A percentile compares a stretch with the other conserved stretches of the same genome.
phyloP scores from a whole-genome alignment of 2,888 invertebrate genomes.

The Limnephilus marmoratus region DNA sequence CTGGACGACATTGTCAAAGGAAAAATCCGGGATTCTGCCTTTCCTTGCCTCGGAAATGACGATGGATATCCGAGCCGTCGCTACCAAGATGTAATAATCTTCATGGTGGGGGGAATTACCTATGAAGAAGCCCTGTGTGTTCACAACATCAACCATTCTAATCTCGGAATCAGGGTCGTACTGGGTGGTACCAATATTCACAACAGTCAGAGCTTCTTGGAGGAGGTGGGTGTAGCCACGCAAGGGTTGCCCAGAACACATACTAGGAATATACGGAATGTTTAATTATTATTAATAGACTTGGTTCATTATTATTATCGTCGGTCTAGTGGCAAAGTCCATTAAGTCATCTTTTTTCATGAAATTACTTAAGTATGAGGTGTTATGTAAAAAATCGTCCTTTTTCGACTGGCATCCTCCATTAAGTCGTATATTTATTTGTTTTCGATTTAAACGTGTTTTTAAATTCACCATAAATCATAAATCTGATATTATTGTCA shows the following conservation, averaged over 20 bases:
- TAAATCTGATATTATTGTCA: too few species aligned
- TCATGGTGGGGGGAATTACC: constrained; percentile 96
- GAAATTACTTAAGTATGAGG: too few species aligned
- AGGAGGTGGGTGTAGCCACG: constrained; percentile 84
- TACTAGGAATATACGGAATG: constrained; percentile 76
- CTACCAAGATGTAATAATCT: constrained; percentile 96
- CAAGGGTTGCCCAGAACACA: constrained; percentile 82
- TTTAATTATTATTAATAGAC: constrained; percentile 67
- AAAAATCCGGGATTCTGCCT: constrained; percentile 89
- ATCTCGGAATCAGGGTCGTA: constrained; percentile 86
- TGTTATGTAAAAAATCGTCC: too few species aligned
- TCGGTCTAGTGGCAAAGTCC: too few species aligned
- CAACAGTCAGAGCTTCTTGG: constrained; percentile 89
- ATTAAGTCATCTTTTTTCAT: too few species aligned
- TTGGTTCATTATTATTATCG: background rate
- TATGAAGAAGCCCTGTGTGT: constrained; percentile 96
- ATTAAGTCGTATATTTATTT: too few species aligned
- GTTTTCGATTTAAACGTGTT: too few species aligned
- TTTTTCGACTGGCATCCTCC: too few species aligned
- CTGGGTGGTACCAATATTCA: constrained; percentile 95
- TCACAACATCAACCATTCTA: constrained; percentile 83
- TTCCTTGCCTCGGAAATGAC: constrained; percentile 88
- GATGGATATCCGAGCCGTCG: constrained; percentile 76
- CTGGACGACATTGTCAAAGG: constrained; percentile 95
- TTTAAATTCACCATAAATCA: too few species aligned